Conservation (phyloP, 2,797 vertebrate species). For the Meda fulgida region DNA sequence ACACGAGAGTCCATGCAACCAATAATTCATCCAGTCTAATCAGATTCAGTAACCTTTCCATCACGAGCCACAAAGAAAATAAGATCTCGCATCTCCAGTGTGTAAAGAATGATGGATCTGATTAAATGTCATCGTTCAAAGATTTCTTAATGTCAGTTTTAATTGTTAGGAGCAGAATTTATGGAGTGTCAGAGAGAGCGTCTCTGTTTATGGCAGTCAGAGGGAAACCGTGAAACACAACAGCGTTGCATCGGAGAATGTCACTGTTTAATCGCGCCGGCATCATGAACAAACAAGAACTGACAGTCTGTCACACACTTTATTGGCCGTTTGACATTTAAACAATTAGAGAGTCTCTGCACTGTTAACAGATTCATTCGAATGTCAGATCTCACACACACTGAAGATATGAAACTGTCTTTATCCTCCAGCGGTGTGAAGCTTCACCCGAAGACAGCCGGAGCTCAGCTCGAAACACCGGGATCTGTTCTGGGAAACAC, state of each 20-base stretch:
- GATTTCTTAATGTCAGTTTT: conserved; percentile 57
- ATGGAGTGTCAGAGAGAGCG: not conserved
- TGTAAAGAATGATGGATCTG: conserved; percentile 50
- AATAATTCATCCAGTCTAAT: not conserved
- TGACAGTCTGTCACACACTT: conserved; percentile 44
- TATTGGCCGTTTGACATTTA: conserved; percentile 57
- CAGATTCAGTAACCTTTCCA: conserved; percentile 37
- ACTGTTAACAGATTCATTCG: not conserved
- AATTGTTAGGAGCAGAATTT: conserved; percentile 57
- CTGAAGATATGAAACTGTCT: not conserved
- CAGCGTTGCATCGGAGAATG: not conserved
- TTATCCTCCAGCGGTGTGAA: not conserved
- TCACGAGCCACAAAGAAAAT: conserved; percentile 38
- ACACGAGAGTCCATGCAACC: not conserved
- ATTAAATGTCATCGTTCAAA: conserved; percentile 3
- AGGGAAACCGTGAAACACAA: not conserved
- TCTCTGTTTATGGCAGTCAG: conserved; percentile 5
- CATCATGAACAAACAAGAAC: not conserved
- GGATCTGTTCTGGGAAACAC: too few species aligned
- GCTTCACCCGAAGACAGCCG: not conserved
- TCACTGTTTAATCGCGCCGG: not conserved
- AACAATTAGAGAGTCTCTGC: conserved; percentile 6
- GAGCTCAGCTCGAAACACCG: too few species aligned
- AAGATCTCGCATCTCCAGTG: not conserved
- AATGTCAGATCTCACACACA: not conserved